A percentile compares a stretch with the other conserved stretches of the same genome.
phyloP scores from a whole-genome alignment of 2,888 invertebrate genomes.

The Hirtodrosophila alboralis region DNA sequence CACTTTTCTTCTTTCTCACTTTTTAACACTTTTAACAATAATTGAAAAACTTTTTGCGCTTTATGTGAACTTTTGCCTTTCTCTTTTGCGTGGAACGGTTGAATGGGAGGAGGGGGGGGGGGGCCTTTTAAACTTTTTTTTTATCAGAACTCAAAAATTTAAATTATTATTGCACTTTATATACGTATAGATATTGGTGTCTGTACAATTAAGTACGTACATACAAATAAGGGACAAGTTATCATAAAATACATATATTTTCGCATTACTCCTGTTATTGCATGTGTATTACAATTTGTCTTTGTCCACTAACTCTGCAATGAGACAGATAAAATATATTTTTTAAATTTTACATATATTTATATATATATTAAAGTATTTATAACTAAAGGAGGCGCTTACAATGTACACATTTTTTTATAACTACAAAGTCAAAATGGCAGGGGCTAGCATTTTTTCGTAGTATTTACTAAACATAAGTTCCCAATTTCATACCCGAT shows the following conservation, averaged over 20 bases:
- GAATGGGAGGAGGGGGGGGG: no score
- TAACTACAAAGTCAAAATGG: no score
- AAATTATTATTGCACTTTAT: constrained; percentile 52
- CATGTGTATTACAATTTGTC: constrained; percentile 30
- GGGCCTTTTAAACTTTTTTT: constrained; percentile 61
- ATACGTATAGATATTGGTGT: constrained; percentile 1
- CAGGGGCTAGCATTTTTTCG: no score
- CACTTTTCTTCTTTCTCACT: background rate
- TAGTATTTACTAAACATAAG: no score
- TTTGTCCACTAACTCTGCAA: constrained; percentile 48
- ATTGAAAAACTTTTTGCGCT: constrained; percentile 73
- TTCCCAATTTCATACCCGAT: no score
- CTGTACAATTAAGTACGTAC: background rate
- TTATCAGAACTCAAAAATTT: constrained; percentile 50
- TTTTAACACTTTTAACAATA: constrained; percentile 76
- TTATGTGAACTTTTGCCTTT: constrained; percentile 68
- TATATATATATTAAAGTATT: constrained; percentile 31
- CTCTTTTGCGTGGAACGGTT: no score
- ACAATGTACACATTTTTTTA: no score
- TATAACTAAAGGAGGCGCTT: constrained; percentile 10
- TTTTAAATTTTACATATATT: no score
- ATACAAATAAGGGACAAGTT: constrained; percentile 6
- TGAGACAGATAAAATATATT: constrained; percentile 24
- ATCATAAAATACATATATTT: constrained; percentile 11
- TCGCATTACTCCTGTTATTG: constrained; percentile 18